Conservation (phyloP, 2,888 invertebrate genomes). For the Eristalis intricaria region DNA sequence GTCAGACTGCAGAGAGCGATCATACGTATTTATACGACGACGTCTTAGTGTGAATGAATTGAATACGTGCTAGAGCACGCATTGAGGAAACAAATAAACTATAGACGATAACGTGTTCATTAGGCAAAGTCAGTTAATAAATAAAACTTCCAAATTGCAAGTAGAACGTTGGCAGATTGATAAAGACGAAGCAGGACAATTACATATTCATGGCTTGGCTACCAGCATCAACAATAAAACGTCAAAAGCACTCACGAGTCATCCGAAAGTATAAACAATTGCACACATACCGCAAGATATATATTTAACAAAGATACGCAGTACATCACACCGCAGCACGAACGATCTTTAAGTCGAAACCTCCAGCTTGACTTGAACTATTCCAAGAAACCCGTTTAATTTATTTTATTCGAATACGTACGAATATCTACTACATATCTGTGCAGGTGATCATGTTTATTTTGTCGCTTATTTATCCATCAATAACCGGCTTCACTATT, state of each 20-base stretch:
- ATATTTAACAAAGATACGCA: neutral
- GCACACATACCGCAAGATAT: neutral
- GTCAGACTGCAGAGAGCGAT: no score
- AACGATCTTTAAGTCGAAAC: neutral
- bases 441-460: neutral
- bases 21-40: no score
- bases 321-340: neutral
- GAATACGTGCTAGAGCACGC: no score
- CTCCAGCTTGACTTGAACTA: neutral
- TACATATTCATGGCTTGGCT: neutral
- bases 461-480: neutral
- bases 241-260: slow-evolving; percentile 1
- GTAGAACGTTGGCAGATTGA: no score
- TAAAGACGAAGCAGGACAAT: neutral
- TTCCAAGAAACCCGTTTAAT: slow-evolving; percentile 7
- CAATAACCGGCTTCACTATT: slow-evolving; percentile 33
- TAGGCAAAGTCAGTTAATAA: no score
- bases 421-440: neutral
- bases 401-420: neutral
- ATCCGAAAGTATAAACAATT: neutral
- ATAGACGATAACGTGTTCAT: no score
- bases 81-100: no score
- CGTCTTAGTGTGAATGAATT: no score
- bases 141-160: no score
- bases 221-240: neutral